Evolutionary conservation across 2,888 invertebrate genomes (phyloP), one percentile per base, ranked within the genome.

Genomic region (Scaptomyza tumidula): DNA sequence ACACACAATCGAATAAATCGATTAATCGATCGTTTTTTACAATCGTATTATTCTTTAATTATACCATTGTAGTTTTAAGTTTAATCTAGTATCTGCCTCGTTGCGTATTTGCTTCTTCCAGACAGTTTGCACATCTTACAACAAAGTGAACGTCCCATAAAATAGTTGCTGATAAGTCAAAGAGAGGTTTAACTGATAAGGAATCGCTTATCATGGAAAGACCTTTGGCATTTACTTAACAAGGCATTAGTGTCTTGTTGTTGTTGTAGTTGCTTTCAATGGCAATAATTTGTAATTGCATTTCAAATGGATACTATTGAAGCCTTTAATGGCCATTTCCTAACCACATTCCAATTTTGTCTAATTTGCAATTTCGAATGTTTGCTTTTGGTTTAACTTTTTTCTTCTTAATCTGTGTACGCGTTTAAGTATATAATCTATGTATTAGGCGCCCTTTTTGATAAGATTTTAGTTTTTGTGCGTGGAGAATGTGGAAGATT

Each of bases 401-500:
- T 6, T 5, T 37, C 6, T 37, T 35, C 50, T 37, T 50, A 35
- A 43, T 37, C 44, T 43, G 13, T 52, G 27, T 35, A 35, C 33
- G 16, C 31, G 19, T n/a, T 52, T 10, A 44, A 27, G 9, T 62
- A 59, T 49, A 39, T 31, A 33, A 39, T 39, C 19, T 13, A 29
- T 37, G 10, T 56, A 19, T 19, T 44, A n/a, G 14, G 31, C 39
- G 39, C 16, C 31, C 35, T 33, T 52, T 7, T 9, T 62, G 81
- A 80, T 80, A 80, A 80, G 84, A 65, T 48, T 24, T 49, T 59
- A 33, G 57, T 37, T 53, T 53, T 68, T 71, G 61, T 70, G 54
- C 45, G 56, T 70, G 53, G 29, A 49, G 29, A 33, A 37, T 7
- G 29, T 63, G 78, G 64, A 83, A 80, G 59, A 80, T 84, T 84